Evolutionary conservation across 2,888 invertebrate genomes (phyloP).

Genomic region (Drosophila mercatorum): DNA sequence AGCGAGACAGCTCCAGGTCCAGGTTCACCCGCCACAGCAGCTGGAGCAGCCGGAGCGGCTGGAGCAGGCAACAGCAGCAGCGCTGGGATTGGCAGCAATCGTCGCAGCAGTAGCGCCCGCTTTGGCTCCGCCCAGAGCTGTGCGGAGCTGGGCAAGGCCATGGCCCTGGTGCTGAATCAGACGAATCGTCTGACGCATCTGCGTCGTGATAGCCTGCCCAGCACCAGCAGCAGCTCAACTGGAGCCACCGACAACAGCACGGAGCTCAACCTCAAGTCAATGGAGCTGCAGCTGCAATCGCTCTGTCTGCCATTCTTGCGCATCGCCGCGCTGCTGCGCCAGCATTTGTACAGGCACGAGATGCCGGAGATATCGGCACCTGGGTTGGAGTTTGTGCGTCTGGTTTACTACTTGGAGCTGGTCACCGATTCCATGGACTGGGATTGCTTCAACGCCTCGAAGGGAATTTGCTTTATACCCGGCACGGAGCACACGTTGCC

Average conservation of each 20-base stretch:
- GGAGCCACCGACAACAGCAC: slow-evolving; percentile 12
- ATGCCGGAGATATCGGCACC: slow-evolving; percentile 89
- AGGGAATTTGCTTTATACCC: slow-evolving; percentile 87
- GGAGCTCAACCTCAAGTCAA: slow-evolving; percentile 83
- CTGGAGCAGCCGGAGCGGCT: neutral
- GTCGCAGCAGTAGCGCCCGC: slow-evolving; percentile 58
- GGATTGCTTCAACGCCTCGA: slow-evolving; percentile 88
- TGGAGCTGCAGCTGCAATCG: slow-evolving; percentile 88
- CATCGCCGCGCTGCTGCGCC: slow-evolving; percentile 91
- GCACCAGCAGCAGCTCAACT: slow-evolving; percentile 45
- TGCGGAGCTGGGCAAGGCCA: slow-evolving; percentile 82
- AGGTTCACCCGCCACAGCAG: slow-evolving; percentile 5
- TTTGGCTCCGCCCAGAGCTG: slow-evolving; percentile 48
- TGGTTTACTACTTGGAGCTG: slow-evolving; percentile 92
- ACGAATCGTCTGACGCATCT: slow-evolving; percentile 82
- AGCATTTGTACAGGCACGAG: slow-evolving; percentile 92
- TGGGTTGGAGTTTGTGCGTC: slow-evolving; percentile 90
- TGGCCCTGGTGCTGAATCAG: slow-evolving; percentile 83
- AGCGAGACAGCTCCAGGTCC: slow-evolving; percentile 14
- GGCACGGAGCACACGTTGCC: slow-evolving; percentile 86
- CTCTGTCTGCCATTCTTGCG: slow-evolving; percentile 93
- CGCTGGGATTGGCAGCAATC: slow-evolving; percentile 28
- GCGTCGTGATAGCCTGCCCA: slow-evolving; percentile 81
- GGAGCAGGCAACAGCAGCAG: neutral
- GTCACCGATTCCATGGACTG: slow-evolving; percentile 88